These are phyloP conservation scores for Drosophila anceps DNA, from an alignment of 2,888 invertebrate species.

Conservation along the genomic window DNA sequence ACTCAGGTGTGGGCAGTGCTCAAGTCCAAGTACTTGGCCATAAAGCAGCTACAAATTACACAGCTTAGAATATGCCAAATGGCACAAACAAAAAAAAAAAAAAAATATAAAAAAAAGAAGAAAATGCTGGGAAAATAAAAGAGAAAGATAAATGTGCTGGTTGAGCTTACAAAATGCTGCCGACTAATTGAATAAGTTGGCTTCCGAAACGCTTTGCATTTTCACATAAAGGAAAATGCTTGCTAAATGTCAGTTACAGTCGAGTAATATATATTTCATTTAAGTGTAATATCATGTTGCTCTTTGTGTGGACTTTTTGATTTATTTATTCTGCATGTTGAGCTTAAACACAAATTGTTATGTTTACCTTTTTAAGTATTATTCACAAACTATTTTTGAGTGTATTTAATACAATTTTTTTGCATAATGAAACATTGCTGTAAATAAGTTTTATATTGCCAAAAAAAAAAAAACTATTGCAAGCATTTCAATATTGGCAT, in stretches of 20 bases:
- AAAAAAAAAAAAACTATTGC: background rate
- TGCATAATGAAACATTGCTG: background rate
- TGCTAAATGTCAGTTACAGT: background rate
- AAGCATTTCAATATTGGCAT: background rate
- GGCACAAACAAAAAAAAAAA: slow-evolving; percentile 1
- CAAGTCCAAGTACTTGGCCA: slow-evolving; percentile 31
- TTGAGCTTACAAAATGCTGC: slow-evolving; percentile 46
- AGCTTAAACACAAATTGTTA: background rate
- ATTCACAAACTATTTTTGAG: background rate
- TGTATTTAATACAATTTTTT: background rate
- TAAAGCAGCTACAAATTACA: slow-evolving; percentile 38
- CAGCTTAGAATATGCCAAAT: slow-evolving; percentile 17
- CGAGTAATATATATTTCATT: background rate
- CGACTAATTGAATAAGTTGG: slow-evolving; percentile 34
- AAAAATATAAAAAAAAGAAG: background rate
- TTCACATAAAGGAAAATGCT: background rate
- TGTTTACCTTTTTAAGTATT: background rate
- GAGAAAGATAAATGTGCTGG: slow-evolving; percentile 58
- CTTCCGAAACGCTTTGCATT: slow-evolving; percentile 3
- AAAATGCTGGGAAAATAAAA: slow-evolving; percentile 15
- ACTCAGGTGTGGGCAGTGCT: slow-evolving; percentile 63
- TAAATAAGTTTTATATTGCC: background rate
- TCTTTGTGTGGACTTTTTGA: background rate
- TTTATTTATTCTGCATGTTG: background rate
- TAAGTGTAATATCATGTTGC: background rate